Evolutionary conservation across 2,888 invertebrate genomes (phyloP).

Genomic region (Limnephilus marmoratus): DNA sequence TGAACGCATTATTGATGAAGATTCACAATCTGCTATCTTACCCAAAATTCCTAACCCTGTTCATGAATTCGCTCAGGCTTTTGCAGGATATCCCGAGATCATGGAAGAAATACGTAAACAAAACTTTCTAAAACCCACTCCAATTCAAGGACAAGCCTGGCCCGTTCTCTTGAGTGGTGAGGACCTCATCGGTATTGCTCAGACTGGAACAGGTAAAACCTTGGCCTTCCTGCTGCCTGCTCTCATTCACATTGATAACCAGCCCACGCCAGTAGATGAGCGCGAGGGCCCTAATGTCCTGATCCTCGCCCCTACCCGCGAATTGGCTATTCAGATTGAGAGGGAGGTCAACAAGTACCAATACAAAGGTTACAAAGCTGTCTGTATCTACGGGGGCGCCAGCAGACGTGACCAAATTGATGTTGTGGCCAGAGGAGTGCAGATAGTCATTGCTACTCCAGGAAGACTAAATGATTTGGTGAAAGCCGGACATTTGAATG

Average conservation of each 20-base stretch:
- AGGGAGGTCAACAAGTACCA: slow-evolving; percentile 93
- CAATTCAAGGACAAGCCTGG: slow-evolving; percentile 97
- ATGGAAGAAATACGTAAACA: slow-evolving; percentile 88
- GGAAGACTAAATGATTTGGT: slow-evolving; percentile 95
- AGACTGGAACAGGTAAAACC: slow-evolving; percentile 97
- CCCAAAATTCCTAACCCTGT: slow-evolving; percentile 86
- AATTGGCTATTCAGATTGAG: slow-evolving; percentile 95
- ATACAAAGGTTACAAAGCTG: slow-evolving; percentile 91
- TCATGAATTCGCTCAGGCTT: slow-evolving; percentile 89
- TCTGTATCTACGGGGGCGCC: slow-evolving; percentile 95
- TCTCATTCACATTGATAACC: slow-evolving; percentile 93
- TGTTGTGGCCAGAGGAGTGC: slow-evolving; percentile 86
- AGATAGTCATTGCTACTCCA: slow-evolving; percentile 97
- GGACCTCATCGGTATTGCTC: slow-evolving; percentile 97
- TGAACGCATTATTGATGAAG: slow-evolving; percentile 24
- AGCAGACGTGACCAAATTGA: slow-evolving; percentile 88
- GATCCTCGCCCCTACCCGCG: slow-evolving; percentile 94
- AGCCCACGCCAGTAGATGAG: slow-evolving; percentile 83
- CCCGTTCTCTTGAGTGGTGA: slow-evolving; percentile 93
- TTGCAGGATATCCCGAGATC: slow-evolving; percentile 89
- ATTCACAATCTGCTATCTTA: neutral
- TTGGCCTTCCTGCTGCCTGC: slow-evolving; percentile 95
- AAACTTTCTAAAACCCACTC: slow-evolving; percentile 89
- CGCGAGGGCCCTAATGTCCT: slow-evolving; percentile 91
- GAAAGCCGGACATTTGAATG: slow-evolving; percentile 82